Evolutionary conservation across 1,140 invertebrate species (phyloP).

Genomic region (Aphidius gifuensis): DNA sequence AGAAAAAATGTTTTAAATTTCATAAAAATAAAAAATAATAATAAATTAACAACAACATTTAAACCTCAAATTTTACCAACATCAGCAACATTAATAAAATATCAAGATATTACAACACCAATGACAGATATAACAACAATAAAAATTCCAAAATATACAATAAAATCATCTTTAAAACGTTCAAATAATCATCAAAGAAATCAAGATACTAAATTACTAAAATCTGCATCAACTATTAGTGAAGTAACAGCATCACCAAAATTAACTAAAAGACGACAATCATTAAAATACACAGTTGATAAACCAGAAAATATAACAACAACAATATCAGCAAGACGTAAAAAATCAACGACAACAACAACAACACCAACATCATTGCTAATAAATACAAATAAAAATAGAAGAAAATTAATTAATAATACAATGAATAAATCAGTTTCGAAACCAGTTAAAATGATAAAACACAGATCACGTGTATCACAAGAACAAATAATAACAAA

Average conservation of each 20-base stretch:
- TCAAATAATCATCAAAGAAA: neutral
- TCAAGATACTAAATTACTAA: too few relatives aligned
- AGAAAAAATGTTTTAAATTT: neutral
- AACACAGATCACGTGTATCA: slow-evolving; percentile 33
- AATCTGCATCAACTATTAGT: too few relatives aligned
- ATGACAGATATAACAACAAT: neutral
- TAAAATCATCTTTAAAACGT: neutral
- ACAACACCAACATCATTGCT: neutral
- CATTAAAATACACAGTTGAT: too few relatives aligned
- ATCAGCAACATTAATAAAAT: neutral
- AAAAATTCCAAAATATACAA: neutral
- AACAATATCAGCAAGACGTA: neutral
- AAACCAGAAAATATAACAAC: neutral
- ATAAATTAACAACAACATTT: neutral
- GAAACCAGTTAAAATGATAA: slow-evolving; percentile 30
- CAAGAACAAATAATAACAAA: slow-evolving; percentile 39
- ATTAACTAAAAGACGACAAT: too few relatives aligned
- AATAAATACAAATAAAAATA: slow-evolving; percentile 4
- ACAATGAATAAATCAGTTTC: neutral
- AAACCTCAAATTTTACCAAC: slow-evolving; percentile 17
- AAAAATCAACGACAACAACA: slow-evolving; percentile 2
- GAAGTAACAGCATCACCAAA: too few relatives aligned
- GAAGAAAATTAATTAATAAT: neutral
- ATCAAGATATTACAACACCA: slow-evolving; percentile 4
- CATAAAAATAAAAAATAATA: neutral